Evolutionary conservation across 2,113 vertebrate genomes (phyloP), one percentile per base, ranked within the genome.

Genomic region (Porphyrio hochstetteri): DNA sequence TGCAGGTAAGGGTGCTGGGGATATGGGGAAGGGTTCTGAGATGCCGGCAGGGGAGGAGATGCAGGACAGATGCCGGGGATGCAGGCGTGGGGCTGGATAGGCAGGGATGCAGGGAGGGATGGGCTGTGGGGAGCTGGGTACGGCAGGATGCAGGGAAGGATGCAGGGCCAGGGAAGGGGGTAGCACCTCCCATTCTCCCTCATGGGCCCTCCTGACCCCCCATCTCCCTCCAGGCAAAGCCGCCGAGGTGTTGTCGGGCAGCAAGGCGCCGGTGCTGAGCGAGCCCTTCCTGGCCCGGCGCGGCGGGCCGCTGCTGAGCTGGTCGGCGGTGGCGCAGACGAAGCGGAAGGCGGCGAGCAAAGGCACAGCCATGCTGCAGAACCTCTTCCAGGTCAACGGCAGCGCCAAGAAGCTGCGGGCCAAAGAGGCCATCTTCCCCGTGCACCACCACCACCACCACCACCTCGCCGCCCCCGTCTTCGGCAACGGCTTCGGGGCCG

Each of bases 401-500:
- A 92, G 97, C 55, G 6, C 98, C 87, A 99, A 97, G 97, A 99
- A 98, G 85, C 97, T 98, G 71, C 99, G 98, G 56, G 97, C 98
- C 79, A 98, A 98, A 18, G 98, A 99, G 69, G 97, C 96, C 4
- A 89, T 98, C 8, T 98, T 99, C 93, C 97, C 98, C 0, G 82
- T 97, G 81, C 98, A 96, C 78, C 95, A 95, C 80, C 98, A 95
- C 79, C 98, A 96, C 82, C 98, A 96, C 82, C 96, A 98, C 75
- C 92, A 97, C 72, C 59, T 98, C 85, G 79, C 98, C 5, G 24
- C 98, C 4, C 97, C 98, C 3, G 98, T 99, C 88, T 99, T 99
- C 64, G 99, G 99, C 97, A 99, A 98, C 13, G 98, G 98, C 38
- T 99, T 99, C 60, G 98, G 99, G 4, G 98, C 99, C 2, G 99